These are phyloP conservation scores for Actenoides lindsayi DNA, from an alignment of 2,113 vertebrate genomes.

Conservation along the genomic window DNA sequence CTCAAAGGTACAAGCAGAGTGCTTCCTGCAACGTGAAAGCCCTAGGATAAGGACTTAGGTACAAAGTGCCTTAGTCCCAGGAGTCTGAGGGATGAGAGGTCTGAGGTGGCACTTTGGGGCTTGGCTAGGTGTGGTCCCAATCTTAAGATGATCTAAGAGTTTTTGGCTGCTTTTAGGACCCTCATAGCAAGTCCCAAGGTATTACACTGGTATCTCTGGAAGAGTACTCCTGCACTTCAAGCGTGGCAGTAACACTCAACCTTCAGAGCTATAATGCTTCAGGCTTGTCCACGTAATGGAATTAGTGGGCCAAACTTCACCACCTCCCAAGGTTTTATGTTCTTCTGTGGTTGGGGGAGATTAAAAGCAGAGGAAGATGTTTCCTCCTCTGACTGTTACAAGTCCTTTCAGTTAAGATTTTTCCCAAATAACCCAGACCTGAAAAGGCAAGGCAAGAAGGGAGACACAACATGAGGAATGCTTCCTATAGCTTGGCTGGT, in stretches of 20 bases:
- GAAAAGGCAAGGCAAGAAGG: neutral
- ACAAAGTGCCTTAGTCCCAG: neutral
- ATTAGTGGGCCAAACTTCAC: neutral
- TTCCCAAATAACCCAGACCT: neutral
- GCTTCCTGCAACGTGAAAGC: accelerated
- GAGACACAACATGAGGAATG: accelerated
- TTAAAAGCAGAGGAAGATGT: neutral
- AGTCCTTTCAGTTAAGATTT: neutral
- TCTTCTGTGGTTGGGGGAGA: accelerated
- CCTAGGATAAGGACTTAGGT: neutral
- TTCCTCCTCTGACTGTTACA: neutral
- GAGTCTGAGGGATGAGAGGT: neutral
- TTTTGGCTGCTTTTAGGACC: neutral
- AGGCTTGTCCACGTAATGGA: neutral
- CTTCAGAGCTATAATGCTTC: neutral
- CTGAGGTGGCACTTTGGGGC: neutral
- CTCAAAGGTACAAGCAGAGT: neutral
- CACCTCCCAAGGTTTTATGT: neutral
- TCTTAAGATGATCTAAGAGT: neutral
- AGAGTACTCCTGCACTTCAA: neutral
- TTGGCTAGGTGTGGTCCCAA: neutral
- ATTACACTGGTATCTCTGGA: neutral
- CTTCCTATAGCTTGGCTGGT: neutral
- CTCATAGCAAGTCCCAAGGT: neutral
- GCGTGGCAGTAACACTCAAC: neutral